A percentile compares a stretch with the other conserved stretches of the same genome.
phyloP scores from a whole-genome alignment of 2,888 invertebrate genomes.

The Stegophylla sp. region DNA sequence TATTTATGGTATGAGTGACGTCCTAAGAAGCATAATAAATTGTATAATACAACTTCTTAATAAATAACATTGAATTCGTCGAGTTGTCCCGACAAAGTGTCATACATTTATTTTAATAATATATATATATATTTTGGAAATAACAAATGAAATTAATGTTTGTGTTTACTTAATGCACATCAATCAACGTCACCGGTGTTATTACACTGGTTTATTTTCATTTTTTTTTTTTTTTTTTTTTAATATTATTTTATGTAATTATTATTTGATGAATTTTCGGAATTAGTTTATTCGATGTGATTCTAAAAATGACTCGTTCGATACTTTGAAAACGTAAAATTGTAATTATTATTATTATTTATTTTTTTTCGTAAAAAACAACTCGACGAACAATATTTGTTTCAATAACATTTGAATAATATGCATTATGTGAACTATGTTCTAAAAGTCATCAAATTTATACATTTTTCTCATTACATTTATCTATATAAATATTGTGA shows the following conservation, averaged over 20 bases:
- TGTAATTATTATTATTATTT: too few species aligned
- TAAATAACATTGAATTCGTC: constrained; percentile 50
- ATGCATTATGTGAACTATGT: too few species aligned
- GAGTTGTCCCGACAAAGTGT: constrained; percentile 49
- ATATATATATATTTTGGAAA: constrained; percentile 24
- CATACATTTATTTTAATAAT: constrained; percentile 55
- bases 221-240: too few species aligned
- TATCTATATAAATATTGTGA: too few species aligned
- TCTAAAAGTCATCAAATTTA: too few species aligned
- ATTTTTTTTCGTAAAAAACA: too few species aligned
- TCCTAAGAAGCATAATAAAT: constrained; percentile 53
- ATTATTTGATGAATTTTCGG: not conserved
- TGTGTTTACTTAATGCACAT: constrained; percentile 36
- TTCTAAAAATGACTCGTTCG: not conserved
- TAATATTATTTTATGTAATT: constrained; percentile 44
- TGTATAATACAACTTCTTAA: constrained; percentile 51
- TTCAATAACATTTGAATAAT: too few species aligned
- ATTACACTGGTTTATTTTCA: constrained; percentile 25
- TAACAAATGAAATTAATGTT: constrained; percentile 50
- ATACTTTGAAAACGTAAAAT: too few species aligned
- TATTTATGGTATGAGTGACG: constrained; percentile 53
- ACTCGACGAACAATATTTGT: too few species aligned
- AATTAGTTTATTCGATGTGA: not conserved
- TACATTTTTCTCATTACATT: too few species aligned
- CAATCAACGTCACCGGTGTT: constrained; percentile 42